Base-by-base conservation (phyloP, 92 coral and sea anemone genomes). In the Actinostola sp. region DNA sequence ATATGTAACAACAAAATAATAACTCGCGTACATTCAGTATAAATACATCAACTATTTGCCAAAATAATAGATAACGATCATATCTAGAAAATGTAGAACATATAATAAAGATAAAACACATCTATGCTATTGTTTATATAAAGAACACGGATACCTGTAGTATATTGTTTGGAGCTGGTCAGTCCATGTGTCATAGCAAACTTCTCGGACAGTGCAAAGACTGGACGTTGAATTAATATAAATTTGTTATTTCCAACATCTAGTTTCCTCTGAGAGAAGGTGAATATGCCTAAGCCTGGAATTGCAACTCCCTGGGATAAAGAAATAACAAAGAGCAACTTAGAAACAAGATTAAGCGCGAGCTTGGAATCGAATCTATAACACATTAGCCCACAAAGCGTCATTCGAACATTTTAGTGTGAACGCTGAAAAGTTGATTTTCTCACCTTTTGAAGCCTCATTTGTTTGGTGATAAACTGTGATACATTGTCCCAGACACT, bases 171-270 rank as follows among this genome's bases (percentile, higher is more conserved):
- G 55, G 97, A 81, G 67, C 75, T 89, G 49, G 84, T 88, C 50
- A 95, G 70, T 12, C 88, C 97, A 66, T 95, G 99, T 45, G 92
- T 88, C 93, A 92, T 92, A 17, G 99, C 97, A 81, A 95, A 95
- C 78, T 95, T 95, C 74, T 95, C 99, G 50, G 99, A 89, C 45
- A 95, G 76, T 41, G 88, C 68, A 76, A 95, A 95, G 25, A 95
- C 99, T 0, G 99, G 99, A 49, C 99, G 82, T 78, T 95, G 99
- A 34, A 95, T 87, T 45, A 88, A 79, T 54, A 88, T 88, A 44
- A 77, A 89, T 74, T 91, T 92, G 61, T 87, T 89, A 75, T 86
- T 86, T 30, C 99, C 99, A 17, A 92, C 94, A 52, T 95, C 99
- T 56, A 95, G 73, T 49, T 87, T 95, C 62, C 89, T 86, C 80